phyloP scores from a whole-genome alignment of 2,113 vertebrate species.

The Loxodonta africana region DNA sequence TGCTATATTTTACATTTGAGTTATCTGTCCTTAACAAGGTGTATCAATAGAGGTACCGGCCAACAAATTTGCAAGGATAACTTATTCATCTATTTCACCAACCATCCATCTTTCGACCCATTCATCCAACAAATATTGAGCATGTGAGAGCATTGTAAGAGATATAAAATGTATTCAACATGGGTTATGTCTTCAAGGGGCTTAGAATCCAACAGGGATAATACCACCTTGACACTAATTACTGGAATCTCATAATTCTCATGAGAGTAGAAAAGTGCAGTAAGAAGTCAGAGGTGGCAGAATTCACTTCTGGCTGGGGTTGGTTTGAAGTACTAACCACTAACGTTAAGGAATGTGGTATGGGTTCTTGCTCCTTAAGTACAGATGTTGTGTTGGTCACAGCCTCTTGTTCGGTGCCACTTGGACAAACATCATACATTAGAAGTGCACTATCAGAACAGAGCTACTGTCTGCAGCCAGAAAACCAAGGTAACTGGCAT shows the following conservation, averaged over 20 bases:
- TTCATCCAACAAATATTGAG: constrained; percentile 66
- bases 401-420: neutral
- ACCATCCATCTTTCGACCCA: constrained; percentile 46
- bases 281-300: neutral
- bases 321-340: neutral
- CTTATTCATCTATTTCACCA: constrained; percentile 58
- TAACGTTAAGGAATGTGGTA: neutral
- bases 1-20: constrained; percentile 52
- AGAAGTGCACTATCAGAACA: neutral
- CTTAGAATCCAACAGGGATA: constrained; percentile 39
- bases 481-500: constrained; percentile 37
- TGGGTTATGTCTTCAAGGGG: constrained; percentile 56
- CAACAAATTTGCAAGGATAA: constrained; percentile 69
- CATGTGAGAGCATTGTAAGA: neutral
- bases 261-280: neutral
- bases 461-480: constrained; percentile 25
- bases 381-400: neutral
- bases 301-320: neutral
- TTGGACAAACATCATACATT: neutral
- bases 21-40: constrained; percentile 56
- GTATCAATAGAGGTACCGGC: constrained; percentile 52
- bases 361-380: neutral
- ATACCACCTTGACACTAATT: neutral
- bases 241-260: neutral
- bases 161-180: constrained; percentile 50